Evolutionary conservation across 2,113 vertebrate genomes (phyloP).

Genomic region (Ptyas mucosa): DNA sequence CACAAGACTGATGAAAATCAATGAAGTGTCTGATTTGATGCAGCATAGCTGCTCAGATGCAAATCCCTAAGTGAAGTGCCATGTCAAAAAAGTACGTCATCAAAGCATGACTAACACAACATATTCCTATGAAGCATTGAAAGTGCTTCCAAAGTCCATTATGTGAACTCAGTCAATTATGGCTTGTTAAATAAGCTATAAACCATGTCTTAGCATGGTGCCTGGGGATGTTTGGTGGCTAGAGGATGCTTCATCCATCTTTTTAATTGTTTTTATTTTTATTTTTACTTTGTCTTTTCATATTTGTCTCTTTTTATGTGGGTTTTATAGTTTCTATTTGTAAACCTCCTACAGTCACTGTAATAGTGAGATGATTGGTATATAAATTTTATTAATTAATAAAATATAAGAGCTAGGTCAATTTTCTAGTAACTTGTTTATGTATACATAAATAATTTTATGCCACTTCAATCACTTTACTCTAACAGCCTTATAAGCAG

Average conservation of each 20-base stretch:
- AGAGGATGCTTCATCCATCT: neutral
- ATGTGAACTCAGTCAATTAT: neutral
- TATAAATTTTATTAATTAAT: neutral
- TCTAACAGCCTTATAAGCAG: neutral
- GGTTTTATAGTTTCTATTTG: neutral
- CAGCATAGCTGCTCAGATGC: neutral
- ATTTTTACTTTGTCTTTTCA: neutral
- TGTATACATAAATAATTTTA: neutral
- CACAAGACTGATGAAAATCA: neutral
- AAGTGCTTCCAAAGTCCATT: neutral
- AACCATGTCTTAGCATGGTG: neutral
- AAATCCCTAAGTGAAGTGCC: neutral
- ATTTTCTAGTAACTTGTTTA: neutral
- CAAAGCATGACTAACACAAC: neutral
- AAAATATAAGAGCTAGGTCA: neutral
- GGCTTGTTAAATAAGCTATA: neutral
- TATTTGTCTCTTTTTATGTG: neutral
- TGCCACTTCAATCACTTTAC: neutral
- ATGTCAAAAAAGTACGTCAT: neutral
- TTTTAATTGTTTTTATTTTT: neutral
- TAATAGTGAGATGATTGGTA: neutral
- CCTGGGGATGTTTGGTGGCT: neutral
- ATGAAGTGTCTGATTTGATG: neutral
- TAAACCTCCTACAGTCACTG: neutral
- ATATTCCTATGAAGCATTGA: neutral